A percentile compares a stretch with the other conserved stretches of the same genome.
phyloP scores from a whole-genome alignment of 2,113 vertebrate genomes.

The Penelope pileata region DNA sequence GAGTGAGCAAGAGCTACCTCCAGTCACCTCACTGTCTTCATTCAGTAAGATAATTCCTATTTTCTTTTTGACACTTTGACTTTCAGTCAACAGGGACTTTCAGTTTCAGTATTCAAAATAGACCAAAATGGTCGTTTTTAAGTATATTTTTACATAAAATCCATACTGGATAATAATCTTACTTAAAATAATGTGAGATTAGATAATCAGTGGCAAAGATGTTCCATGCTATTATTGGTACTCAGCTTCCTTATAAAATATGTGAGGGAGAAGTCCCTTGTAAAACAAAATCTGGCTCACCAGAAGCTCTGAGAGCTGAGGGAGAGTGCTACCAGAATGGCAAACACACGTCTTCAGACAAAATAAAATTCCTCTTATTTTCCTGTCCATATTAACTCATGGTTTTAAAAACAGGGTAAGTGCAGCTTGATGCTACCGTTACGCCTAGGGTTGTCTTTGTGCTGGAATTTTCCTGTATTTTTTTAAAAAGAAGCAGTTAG shows the following conservation, averaged over 20 bases:
- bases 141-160: neutral
- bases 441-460: neutral
- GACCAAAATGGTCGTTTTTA: neutral
- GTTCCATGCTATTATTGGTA: neutral
- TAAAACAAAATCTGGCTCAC: neutral
- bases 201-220: neutral
- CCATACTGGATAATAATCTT: neutral
- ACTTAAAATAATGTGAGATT: neutral
- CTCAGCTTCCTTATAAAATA: neutral
- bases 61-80: neutral
- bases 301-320: neutral
- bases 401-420: neutral
- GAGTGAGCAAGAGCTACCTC: neutral
- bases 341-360: neutral
- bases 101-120: neutral
- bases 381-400: neutral
- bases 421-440: neutral
- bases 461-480: neutral
- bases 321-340: neutral
- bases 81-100: neutral
- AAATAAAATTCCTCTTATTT: neutral
- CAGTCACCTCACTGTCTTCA: neutral
- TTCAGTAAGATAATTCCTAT: neutral
- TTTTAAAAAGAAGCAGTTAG: neutral
- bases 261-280: neutral